These are phyloP conservation scores for Urocyon cinereoargenteus DNA, from an alignment of 2,797 vertebrate genomes.

Conservation along the genomic window DNA sequence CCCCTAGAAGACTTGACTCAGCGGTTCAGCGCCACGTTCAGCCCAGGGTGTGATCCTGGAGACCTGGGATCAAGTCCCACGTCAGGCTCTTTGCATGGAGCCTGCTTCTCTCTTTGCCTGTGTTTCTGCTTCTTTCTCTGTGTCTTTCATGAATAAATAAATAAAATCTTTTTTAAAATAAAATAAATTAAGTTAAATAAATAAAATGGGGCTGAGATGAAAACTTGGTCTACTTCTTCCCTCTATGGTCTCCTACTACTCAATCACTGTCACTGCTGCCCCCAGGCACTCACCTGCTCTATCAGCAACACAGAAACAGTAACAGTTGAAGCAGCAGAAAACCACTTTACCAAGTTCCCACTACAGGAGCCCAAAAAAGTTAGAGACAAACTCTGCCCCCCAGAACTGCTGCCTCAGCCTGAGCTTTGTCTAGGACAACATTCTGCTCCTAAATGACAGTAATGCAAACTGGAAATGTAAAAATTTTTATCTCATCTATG, in stretches of 20 bases:
- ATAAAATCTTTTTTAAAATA: too few species aligned
- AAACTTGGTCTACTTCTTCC: background rate
- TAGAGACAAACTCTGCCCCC: background rate
- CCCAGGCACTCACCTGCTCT: background rate
- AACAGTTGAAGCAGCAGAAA: background rate
- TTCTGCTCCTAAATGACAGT: background rate
- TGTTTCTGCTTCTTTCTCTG: too few species aligned
- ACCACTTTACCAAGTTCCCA: background rate
- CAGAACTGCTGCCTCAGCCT: background rate
- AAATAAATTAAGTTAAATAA: too few species aligned
- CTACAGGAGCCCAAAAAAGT: too few species aligned
- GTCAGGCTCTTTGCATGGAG: too few species aligned
- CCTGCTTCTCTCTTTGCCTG: too few species aligned
- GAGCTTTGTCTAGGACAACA: background rate
- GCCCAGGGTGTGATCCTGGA: too few species aligned
- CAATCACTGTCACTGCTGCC: background rate
- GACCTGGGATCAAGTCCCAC: too few species aligned
- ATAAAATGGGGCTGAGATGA: background rate
- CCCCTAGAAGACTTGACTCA: too few species aligned
- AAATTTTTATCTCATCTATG: background rate
- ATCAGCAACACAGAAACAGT: background rate
- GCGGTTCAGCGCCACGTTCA: too few species aligned
- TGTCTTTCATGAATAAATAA: too few species aligned
- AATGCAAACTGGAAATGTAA: background rate
- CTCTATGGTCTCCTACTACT: background rate